These are phyloP conservation scores for Perognathus longimembris DNA, from an alignment of 2,113 vertebrate species.

Conservation along the genomic window DNA sequence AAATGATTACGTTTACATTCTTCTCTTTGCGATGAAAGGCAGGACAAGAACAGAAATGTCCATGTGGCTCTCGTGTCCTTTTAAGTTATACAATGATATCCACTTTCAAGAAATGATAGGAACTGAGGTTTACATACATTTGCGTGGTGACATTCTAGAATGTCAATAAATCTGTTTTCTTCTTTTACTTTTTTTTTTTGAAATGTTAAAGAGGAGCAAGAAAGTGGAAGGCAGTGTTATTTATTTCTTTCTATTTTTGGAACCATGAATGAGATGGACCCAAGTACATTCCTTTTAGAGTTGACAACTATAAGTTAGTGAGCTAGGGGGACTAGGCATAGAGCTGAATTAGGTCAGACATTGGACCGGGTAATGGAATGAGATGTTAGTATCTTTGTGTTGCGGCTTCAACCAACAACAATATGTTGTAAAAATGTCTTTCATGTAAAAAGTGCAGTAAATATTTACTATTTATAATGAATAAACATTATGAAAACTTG, in stretches of 20 bases:
- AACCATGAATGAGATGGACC: conserved; percentile 87
- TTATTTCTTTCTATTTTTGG: conserved; percentile 91
- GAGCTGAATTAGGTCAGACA: conserved; percentile 85
- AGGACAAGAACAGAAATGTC: conserved; percentile 77
- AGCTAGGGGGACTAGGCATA: conserved; percentile 85
- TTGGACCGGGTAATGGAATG: conserved; percentile 87
- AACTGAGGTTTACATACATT: conserved; percentile 87
- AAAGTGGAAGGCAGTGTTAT: conserved; percentile 89
- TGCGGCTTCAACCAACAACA: conserved; percentile 88
- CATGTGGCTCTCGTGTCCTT: conserved; percentile 79
- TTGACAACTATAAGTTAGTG: conserved; percentile 85
- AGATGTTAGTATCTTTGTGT: conserved; percentile 85
- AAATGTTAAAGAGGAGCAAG: conserved; percentile 83
- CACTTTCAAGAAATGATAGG: conserved; percentile 81
- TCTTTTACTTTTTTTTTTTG: conserved; percentile 73
- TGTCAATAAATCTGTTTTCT: conserved; percentile 89
- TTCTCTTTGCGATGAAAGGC: conserved; percentile 81
- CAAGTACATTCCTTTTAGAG: conserved; percentile 90
- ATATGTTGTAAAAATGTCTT: conserved; percentile 91
- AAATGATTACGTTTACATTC: conserved; percentile 86
- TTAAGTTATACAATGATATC: conserved; percentile 87
- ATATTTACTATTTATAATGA: conserved; percentile 99
- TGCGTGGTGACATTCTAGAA: conserved; percentile 89
- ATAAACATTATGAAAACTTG: conserved; percentile 92
- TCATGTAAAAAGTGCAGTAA: conserved; percentile 95